Conservation (phyloP, 1,140 invertebrate species). For the Aphelenchoides fujianensis region DNA sequence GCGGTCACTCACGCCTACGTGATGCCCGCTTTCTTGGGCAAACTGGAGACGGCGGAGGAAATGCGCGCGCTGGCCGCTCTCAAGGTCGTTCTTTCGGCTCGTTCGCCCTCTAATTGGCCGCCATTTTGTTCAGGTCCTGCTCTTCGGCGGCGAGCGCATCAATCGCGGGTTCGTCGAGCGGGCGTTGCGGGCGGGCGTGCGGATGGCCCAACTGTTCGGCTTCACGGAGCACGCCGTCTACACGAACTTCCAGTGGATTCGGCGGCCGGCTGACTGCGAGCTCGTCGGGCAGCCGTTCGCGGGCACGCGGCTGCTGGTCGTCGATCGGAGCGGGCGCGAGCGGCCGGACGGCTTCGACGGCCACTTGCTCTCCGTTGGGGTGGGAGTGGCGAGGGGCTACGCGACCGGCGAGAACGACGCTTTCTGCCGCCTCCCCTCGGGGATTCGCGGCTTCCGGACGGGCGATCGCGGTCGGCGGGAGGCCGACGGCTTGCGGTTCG, state of each 20-base stretch:
- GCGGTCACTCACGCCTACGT: constrained; percentile 37
- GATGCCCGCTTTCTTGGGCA: constrained; percentile 34
- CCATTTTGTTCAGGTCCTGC: constrained; percentile 14
- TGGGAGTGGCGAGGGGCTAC: constrained; percentile 30
- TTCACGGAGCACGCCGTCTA: constrained; percentile 39
- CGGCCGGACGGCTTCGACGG: constrained; percentile 14
- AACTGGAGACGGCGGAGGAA: constrained; percentile 16
- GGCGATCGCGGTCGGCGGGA: not conserved
- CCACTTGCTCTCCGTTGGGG: constrained; percentile 19
- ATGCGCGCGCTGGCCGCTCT: constrained; percentile 15
- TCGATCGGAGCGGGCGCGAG: not conserved
- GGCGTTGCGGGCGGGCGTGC: constrained; percentile 4
- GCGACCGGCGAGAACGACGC: not conserved
- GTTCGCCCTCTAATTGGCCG: not conserved
- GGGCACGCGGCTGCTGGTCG: constrained; percentile 1
- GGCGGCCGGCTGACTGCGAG: not conserved
- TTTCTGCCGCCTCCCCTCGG: not conserved
- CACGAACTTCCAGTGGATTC: constrained; percentile 31
- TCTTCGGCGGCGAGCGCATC: constrained; percentile 33
- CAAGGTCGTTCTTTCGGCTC: not conserved
- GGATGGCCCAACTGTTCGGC: constrained; percentile 36
- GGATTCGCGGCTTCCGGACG: not conserved
- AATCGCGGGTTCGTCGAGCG: constrained; percentile 6
- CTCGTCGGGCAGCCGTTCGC: constrained; percentile 4
- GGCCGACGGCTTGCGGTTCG: constrained; percentile 19